phyloP scores from a whole-genome alignment of 2,888 invertebrate species.

The Schrankia costaestrigalis region DNA sequence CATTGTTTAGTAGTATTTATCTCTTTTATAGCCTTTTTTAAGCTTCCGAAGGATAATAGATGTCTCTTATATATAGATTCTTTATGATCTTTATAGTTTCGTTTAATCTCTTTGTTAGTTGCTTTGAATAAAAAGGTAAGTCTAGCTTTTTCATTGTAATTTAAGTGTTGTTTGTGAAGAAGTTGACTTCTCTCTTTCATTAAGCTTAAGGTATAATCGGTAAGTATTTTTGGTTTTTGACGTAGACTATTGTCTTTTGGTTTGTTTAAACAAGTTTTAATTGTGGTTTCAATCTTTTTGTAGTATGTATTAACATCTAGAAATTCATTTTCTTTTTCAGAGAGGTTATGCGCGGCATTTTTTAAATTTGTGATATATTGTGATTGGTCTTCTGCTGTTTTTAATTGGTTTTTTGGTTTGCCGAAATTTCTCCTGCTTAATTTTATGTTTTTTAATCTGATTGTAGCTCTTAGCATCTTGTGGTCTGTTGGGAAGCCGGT shows the following conservation, averaged over 20 bases:
- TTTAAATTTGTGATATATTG: too few relatives aligned
- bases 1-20: neutral
- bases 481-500: neutral
- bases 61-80: neutral
- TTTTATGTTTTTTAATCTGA: too few relatives aligned
- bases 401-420: too few relatives aligned
- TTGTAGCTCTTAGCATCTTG: neutral
- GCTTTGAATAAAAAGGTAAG: neutral
- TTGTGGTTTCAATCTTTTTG: neutral
- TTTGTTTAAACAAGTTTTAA: constrained; percentile 1
- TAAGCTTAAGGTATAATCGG: neutral
- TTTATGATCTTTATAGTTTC: neutral
- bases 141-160: neutral
- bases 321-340: too few relatives aligned
- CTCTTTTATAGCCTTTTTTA: neutral
- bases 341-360: too few relatives aligned
- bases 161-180: neutral
- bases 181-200: neutral
- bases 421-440: too few relatives aligned
- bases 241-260: neutral
- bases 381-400: too few relatives aligned
- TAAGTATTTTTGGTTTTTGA: neutral
- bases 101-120: constrained; percentile 1
- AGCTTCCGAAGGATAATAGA: neutral
- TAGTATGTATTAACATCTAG: too few relatives aligned